phyloP scores from a whole-genome alignment of 2,888 invertebrate genomes.

The Ephialtes manifestator region DNA sequence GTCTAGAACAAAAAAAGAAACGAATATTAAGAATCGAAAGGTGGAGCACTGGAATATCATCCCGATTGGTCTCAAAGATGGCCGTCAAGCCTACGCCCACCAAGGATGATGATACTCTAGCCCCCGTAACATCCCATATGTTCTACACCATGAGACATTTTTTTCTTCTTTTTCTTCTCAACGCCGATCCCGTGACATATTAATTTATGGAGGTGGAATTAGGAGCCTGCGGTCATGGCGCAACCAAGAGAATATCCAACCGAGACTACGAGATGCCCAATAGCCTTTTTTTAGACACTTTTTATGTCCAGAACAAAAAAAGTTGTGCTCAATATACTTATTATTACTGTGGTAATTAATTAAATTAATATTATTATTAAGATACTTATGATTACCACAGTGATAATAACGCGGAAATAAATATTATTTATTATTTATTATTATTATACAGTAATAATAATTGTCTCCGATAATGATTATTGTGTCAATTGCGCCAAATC shows the following conservation, averaged over 20 bases:
- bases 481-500: neutral
- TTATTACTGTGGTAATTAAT: no score
- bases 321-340: neutral
- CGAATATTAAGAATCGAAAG: constrained; percentile 53
- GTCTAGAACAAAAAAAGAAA: constrained; percentile 29
- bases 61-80: constrained; percentile 71
- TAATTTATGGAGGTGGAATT: constrained; percentile 59
- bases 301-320: neutral
- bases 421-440: no score
- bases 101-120: constrained; percentile 46
- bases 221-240: constrained; percentile 20
- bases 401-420: no score
- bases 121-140: constrained; percentile 35
- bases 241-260: neutral
- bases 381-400: no score
- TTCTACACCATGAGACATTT: constrained; percentile 27
- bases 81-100: constrained; percentile 71
- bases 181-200: constrained; percentile 58
- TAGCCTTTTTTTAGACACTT: neutral
- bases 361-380: no score
- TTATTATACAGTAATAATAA: no score
- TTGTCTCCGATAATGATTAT: neutral
- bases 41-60: constrained; percentile 70
- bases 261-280: neutral
- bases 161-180: constrained; percentile 34